A percentile compares a stretch with the other conserved stretches of the same genome.
phyloP scores from a whole-genome alignment of 2,888 invertebrate species.

The Ennomos quercinarius region DNA sequence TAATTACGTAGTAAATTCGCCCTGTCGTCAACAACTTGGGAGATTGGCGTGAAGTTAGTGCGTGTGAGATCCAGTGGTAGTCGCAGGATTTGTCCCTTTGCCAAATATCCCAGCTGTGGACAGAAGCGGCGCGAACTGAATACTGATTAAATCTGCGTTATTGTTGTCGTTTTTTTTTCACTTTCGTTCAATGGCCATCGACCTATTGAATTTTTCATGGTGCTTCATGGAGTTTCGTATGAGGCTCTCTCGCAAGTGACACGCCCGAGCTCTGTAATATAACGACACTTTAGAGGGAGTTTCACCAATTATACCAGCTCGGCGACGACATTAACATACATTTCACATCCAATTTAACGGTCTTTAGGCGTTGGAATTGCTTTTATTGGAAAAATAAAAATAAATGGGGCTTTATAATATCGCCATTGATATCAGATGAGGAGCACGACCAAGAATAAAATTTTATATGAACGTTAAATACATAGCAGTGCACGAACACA shows the following conservation, averaged over 20 bases:
- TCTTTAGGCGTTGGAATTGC: constrained; percentile 69
- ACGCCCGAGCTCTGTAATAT: constrained; percentile 63
- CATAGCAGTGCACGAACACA: constrained; percentile 3
- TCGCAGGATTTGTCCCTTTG: constrained; percentile 69
- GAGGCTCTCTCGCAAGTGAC: constrained; percentile 60
- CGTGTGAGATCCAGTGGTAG: constrained; percentile 49
- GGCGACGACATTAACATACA: constrained; percentile 73
- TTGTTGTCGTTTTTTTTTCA: constrained; percentile 79
- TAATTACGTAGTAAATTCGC: constrained; percentile 62
- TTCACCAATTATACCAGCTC: constrained; percentile 70
- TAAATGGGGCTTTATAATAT: constrained; percentile 64
- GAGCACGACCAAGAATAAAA: constrained; percentile 43
- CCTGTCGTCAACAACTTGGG: constrained; percentile 56
- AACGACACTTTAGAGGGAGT: constrained; percentile 71
- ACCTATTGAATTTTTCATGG: constrained; percentile 82
- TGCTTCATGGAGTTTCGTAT: constrained; percentile 69
- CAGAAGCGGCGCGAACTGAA: constrained; percentile 70
- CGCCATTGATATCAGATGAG: constrained; percentile 47
- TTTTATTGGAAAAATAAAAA: constrained; percentile 77
- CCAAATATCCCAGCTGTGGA: constrained; percentile 81
- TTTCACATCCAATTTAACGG: constrained; percentile 70
- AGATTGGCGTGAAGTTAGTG: constrained; percentile 54
- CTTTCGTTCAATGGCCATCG: constrained; percentile 69
- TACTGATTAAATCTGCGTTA: constrained; percentile 79
- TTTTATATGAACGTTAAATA: constrained; percentile 34